Evolutionary conservation across 2,888 invertebrate genomes (phyloP).

Genomic region (Drosophila parthenogenetica): DNA sequence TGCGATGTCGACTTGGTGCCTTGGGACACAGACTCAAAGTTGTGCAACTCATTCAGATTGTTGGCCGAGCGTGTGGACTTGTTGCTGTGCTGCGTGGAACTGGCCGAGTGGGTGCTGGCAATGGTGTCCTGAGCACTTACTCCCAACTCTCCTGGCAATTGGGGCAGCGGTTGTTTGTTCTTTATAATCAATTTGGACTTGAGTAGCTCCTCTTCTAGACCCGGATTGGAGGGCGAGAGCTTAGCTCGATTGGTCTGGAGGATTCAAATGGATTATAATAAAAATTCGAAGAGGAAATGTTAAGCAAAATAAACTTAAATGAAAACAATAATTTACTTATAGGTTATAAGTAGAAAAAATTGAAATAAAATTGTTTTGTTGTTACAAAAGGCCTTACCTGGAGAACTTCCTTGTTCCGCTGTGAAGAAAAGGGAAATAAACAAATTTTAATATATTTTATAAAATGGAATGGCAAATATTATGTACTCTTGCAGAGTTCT

Average conservation of each 20-base stretch:
- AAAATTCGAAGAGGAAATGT: background rate
- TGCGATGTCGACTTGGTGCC: conserved; percentile 79
- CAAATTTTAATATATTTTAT: no score
- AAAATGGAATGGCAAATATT: no score
- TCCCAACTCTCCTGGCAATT: conserved; percentile 77
- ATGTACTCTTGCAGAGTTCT: no score
- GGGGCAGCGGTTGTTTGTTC: conserved; percentile 85
- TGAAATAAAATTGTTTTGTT: no score
- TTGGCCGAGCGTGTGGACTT: conserved; percentile 81
- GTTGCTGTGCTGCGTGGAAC: conserved; percentile 70
- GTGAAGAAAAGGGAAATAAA: background rate
- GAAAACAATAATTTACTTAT: background rate
- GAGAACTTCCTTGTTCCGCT: background rate
- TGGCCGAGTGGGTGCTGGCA: conserved; percentile 64
- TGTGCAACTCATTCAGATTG: conserved; percentile 85
- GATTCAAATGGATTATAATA: background rate
- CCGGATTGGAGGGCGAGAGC: conserved; percentile 83
- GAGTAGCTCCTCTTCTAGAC: conserved; percentile 83
- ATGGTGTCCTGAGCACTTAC: conserved; percentile 54
- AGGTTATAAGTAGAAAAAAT: background rate
- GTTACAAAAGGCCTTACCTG: background rate
- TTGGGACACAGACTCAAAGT: conserved; percentile 83
- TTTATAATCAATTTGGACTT: conserved; percentile 85
- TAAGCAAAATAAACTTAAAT: background rate
- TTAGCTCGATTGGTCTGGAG: conserved; percentile 81